Evolutionary conservation across 2,113 vertebrate genomes (phyloP).

Genomic region (Tragelaphus buxtoni): DNA sequence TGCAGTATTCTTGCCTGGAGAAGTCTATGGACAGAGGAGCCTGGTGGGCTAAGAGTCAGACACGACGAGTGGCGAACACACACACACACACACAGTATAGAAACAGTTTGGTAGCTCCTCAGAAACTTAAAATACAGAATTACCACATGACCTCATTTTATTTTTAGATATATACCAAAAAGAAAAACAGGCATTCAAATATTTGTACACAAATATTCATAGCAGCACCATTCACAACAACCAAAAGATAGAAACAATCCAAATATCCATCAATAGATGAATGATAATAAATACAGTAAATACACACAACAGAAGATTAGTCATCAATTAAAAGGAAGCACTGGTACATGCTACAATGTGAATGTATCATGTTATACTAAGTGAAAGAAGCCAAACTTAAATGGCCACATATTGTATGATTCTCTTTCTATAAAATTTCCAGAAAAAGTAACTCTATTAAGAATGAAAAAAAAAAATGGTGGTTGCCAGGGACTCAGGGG

Average conservation of each 20-base stretch:
- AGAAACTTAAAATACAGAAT: neutral
- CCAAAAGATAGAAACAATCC: neutral
- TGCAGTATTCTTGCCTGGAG: neutral
- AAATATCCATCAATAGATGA: neutral
- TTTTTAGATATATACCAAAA: neutral
- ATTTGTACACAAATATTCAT: neutral
- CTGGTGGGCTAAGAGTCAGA: neutral
- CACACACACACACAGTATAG: neutral
- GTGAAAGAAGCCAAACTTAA: constrained; percentile 18
- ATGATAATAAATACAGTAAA: neutral
- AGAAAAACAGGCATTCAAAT: neutral
- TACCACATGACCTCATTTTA: neutral
- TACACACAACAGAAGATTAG: neutral
- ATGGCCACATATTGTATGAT: neutral
- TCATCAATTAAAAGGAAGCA: neutral
- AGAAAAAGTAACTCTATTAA: constrained; percentile 9
- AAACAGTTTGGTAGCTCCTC: neutral
- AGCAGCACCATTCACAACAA: neutral
- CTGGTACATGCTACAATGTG: neutral
- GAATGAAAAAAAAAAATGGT: neutral
- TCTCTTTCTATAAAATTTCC: neutral
- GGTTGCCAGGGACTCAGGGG: neutral
- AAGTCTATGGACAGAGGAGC: neutral
- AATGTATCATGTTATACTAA: neutral
- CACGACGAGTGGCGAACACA: neutral